Percentiles rank a stretch among this genome's conserved stretches.
Evolutionary conservation across 2,113 vertebrate genomes (phyloP).

Genomic region (Phaethornis superciliosus): DNA sequence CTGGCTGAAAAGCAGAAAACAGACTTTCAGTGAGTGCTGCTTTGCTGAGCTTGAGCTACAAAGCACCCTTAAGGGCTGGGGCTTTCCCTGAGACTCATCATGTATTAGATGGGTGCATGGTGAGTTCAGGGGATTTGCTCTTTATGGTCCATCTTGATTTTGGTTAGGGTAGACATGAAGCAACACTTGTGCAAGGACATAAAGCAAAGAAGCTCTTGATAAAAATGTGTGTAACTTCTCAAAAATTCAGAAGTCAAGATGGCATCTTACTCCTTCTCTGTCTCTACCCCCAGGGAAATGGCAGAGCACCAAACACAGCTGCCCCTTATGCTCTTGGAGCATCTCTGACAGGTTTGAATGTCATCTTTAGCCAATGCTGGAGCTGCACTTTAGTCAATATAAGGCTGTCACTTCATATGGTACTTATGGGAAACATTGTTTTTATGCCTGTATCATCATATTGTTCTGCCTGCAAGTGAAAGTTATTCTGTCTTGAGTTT

Average conservation of each 20-base stretch:
- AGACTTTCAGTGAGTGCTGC: background rate
- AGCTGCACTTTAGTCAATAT: background rate
- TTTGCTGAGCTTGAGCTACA: background rate
- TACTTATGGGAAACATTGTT: background rate
- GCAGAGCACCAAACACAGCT: background rate
- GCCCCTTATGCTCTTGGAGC: fast-evolving
- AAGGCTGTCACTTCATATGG: background rate
- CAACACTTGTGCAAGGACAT: too few relatives aligned
- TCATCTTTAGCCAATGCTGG: background rate
- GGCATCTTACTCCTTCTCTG: background rate
- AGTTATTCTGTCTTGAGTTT: background rate
- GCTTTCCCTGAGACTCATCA: background rate
- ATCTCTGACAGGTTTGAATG: fast-evolving
- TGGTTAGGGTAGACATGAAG: background rate
- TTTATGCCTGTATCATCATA: background rate
- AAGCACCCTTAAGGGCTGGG: background rate
- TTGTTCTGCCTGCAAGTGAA: background rate
- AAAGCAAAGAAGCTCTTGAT: background rate
- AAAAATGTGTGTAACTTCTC: background rate
- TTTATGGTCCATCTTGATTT: background rate
- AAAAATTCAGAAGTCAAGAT: background rate
- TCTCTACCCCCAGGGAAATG: background rate
- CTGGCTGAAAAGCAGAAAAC: background rate
- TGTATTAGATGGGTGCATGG: fast-evolving
- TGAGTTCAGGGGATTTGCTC: background rate